A percentile compares a stretch with the other conserved stretches of the same genome.
Evolutionary conservation across 2,113 vertebrate species (phyloP).

Genomic region (Abramis brama): DNA sequence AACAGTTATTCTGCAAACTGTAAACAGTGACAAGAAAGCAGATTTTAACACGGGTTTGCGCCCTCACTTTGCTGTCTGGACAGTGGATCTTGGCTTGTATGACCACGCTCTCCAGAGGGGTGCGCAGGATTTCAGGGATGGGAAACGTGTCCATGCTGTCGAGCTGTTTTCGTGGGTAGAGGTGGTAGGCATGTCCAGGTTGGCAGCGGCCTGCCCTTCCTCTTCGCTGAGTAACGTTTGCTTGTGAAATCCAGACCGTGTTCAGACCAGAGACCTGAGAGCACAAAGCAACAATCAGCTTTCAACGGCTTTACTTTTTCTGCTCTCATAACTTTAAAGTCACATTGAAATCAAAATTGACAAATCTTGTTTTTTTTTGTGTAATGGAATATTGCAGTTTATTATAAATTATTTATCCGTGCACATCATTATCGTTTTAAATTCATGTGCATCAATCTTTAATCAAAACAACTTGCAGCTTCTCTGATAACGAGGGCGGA

Average conservation of each 20-base stretch:
- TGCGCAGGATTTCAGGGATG: constrained; percentile 93
- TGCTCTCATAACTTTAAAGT: background rate
- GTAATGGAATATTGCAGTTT: too few relatives aligned
- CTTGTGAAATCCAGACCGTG: constrained; percentile 92
- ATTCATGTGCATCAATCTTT: too few relatives aligned
- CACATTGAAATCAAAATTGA: background rate
- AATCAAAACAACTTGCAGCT: too few relatives aligned
- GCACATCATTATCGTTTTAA: too few relatives aligned
- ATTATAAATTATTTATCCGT: too few relatives aligned
- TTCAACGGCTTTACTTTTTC: too few relatives aligned
- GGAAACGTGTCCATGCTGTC: constrained; percentile 87
- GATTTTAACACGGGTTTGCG: background rate
- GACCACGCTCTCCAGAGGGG: constrained; percentile 92
- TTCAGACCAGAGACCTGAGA: constrained; percentile 92
- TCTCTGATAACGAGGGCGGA: too few relatives aligned
- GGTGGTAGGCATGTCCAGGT: constrained; percentile 91
- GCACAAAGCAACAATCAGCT: background rate
- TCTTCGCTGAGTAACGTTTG: constrained; percentile 91
- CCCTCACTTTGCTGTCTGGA: constrained; percentile 85
- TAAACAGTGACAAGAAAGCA: too few relatives aligned
- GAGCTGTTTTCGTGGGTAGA: constrained; percentile 86
- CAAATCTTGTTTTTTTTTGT: too few relatives aligned
- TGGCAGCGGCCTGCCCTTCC: constrained; percentile 94
- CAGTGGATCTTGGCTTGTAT: constrained; percentile 96
- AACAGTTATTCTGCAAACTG: background rate